phyloP scores from a whole-genome alignment of 2,888 invertebrate species.

The Chaetogeoica ovagalla region DNA sequence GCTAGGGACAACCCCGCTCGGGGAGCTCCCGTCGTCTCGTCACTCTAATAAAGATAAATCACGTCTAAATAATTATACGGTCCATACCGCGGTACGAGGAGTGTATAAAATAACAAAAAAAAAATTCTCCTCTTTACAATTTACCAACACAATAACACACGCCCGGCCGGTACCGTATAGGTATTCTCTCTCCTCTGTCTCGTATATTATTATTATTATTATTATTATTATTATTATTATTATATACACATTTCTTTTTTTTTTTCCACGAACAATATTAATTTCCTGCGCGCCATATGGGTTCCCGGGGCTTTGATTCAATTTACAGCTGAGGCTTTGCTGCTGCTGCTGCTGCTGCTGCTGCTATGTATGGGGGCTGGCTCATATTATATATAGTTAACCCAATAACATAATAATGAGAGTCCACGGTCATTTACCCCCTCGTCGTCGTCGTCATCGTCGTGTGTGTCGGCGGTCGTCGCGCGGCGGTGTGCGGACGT shows the following conservation, averaged over 20 bases:
- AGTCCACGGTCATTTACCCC: conserved; percentile 47
- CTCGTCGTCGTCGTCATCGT: background rate
- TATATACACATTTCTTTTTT: background rate
- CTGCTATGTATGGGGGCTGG: conserved; percentile 22
- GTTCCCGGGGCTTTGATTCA: conserved; percentile 51
- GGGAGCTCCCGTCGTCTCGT: too few species aligned
- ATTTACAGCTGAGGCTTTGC: conserved; percentile 45
- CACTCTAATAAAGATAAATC: conserved; percentile 46
- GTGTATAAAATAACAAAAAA: background rate
- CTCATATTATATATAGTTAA: conserved; percentile 20
- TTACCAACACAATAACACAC: conserved; percentile 28
- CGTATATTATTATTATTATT: too few species aligned
- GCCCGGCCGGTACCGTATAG: conserved; percentile 8
- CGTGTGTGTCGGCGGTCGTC: background rate
- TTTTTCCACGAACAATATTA: conserved; percentile 48
- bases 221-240: too few species aligned
- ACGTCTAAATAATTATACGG: conserved; percentile 41
- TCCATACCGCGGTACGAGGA: background rate
- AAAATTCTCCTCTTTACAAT: conserved; percentile 20
- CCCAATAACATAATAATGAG: conserved; percentile 51
- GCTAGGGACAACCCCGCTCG: too few species aligned
- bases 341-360: background rate
- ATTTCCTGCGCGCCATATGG: conserved; percentile 53
- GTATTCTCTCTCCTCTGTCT: background rate
- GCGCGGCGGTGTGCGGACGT: conserved; percentile 17